phyloP scores from a whole-genome alignment of 2,797 vertebrate genomes.

The Falco berigora region DNA sequence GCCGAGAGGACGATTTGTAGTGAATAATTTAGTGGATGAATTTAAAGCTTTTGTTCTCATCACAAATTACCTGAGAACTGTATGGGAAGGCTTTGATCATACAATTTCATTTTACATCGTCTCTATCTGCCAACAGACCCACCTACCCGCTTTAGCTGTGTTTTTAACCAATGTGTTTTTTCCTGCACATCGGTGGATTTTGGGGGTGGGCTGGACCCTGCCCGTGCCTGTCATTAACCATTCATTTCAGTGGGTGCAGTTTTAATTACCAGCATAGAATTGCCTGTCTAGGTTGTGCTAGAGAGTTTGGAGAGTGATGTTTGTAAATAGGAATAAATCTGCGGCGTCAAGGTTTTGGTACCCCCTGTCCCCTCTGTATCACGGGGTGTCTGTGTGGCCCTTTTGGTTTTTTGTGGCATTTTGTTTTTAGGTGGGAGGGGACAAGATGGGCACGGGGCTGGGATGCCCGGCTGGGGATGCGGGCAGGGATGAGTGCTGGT shows the following conservation, averaged over 20 bases:
- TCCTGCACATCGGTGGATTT: neutral
- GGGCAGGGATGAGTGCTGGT: rapidly evolving
- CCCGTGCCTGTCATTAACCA: neutral
- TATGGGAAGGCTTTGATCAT: conserved; percentile 47
- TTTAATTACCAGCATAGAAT: neutral
- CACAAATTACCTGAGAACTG: conserved; percentile 50
- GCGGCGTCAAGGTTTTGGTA: neutral
- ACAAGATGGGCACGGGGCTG: neutral
- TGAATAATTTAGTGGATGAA: conserved; percentile 63
- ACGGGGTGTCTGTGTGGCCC: neutral
- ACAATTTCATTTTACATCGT: conserved; percentile 2
- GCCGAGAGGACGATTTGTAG: conserved; percentile 25
- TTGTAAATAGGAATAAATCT: neutral
- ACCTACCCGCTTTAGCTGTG: neutral
- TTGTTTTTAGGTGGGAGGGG: neutral
- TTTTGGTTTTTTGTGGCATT: neutral
- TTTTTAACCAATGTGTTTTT: neutral
- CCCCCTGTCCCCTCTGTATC: rapidly evolving
- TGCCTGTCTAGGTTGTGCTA: neutral
- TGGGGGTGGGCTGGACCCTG: neutral
- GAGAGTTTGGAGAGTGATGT: neutral
- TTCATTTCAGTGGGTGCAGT: neutral
- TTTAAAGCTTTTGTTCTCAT: conserved; percentile 63
- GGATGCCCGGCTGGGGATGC: neutral
- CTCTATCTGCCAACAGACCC: conserved; percentile 4